phyloP scores from a whole-genome alignment of 1,140 invertebrate genomes.

The Drosophila biarmipes region DNA sequence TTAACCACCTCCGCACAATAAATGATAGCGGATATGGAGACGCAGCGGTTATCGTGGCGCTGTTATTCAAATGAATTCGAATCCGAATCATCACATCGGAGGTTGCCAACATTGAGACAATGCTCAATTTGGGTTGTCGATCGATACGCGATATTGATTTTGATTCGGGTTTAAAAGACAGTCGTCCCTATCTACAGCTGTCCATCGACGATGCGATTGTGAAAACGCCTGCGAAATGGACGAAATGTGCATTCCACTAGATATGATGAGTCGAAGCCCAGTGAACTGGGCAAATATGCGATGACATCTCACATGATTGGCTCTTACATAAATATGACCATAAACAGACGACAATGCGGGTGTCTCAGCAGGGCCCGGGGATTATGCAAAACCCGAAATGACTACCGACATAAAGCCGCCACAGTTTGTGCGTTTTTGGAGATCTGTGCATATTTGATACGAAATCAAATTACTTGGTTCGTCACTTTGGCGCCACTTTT shows the following conservation, averaged over 20 bases:
- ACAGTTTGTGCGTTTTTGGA: constrained; percentile 33
- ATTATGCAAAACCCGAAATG: constrained; percentile 63
- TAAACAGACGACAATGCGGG: constrained; percentile 68
- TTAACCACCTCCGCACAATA: constrained; percentile 58
- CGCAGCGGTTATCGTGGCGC: constrained; percentile 28
- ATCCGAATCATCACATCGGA: constrained; percentile 35
- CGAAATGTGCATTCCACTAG: constrained; percentile 48
- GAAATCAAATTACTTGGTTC: constrained; percentile 39
- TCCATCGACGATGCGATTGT: constrained; percentile 53
- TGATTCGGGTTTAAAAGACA: constrained; percentile 74
- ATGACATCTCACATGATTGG: constrained; percentile 55
- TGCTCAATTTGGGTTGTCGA: constrained; percentile 52
- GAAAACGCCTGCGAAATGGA: constrained; percentile 33
- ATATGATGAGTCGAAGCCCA: constrained; percentile 35
- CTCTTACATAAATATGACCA: constrained; percentile 59
- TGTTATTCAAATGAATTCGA: constrained; percentile 43
- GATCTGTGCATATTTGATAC: constrained; percentile 34
- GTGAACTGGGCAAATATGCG: constrained; percentile 39
- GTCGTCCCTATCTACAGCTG: constrained; percentile 51
- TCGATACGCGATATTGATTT: constrained; percentile 69
- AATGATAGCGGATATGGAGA: constrained; percentile 60
- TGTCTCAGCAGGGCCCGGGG: constrained; percentile 48
- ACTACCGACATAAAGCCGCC: constrained; percentile 29
- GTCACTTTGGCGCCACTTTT: constrained; percentile 70
- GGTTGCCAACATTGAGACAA: constrained; percentile 39